Evolutionary conservation across 2,888 invertebrate species (phyloP), one percentile per base, ranked within the genome.

Genomic region (Eulithis testata): DNA sequence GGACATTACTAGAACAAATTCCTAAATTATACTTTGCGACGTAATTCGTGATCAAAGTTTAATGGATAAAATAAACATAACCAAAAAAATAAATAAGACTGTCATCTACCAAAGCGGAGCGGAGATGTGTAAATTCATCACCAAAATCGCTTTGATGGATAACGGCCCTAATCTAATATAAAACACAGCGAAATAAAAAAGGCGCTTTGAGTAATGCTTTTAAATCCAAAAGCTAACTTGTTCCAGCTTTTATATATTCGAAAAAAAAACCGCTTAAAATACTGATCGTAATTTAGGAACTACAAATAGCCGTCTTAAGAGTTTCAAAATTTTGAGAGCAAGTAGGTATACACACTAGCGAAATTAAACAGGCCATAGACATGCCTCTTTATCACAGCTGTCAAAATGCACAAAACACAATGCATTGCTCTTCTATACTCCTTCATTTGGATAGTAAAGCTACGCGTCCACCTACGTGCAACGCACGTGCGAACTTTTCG

Each of bases 221-320:
- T 11, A 55, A 44, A n/a, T 54, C 7, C 21, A 52, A 55, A 8
- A 44, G 11, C 21, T 9, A 40, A 49, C 56, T 60, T 63, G 60
- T 63, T 64, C 64, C 31, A 44, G 57, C 60, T n/a, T 52, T 60
- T 51, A 43, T 4, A 55, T 11, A 60, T 49, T 44, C 40, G 45
- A 65, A 74, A 56, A 80, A 56, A 80, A 81, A 84, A 78, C 75
- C 68, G 74, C 79, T 78, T 82, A 78, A 74, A 91, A 92, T 91
- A 92, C 91, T 91, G 91, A 85, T 85, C 81, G 90, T 91, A 88
- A 89, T 91, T 90, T 88, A 92, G 92, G 92, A 92, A 92, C 92
- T 90, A 88, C 84, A 80, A 76, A 78, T 84, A 89, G 90, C 89
- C 87, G 83, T 86, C 80, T 49, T 54, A 11, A 49, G 74, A 75